Base-by-base conservation (phyloP, 2,797 vertebrate genomes). In the Galaxias olidus region DNA sequence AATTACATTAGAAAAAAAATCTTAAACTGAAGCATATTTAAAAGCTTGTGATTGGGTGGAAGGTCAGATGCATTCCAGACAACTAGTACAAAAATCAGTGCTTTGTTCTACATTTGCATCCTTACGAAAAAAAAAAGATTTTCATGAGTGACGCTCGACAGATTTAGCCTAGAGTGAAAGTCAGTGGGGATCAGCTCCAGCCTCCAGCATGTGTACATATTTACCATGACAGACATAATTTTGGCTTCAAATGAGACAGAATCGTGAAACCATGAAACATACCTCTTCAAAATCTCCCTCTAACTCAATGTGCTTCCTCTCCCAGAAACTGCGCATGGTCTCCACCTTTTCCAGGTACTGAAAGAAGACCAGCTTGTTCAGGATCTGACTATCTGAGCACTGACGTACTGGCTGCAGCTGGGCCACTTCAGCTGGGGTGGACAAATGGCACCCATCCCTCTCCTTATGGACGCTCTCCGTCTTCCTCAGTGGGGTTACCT, bases 271-370 rank as follows among this genome's bases (percentile, higher is more conserved):
- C 30, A 30, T 18, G 11, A 57, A 19, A 11, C 60, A n/a, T 68
- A 76, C 79, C 67, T 77, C 55, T 68, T 43, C 10, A 45, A 65
- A 20, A 18, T 50, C 74, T 71, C 74, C 75, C 64, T 83, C 57
- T 44, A 65, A 56, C 64, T 86, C 77, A 19, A 71, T 79, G 58
- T 80, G 47, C 77, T 88, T 90, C 82, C 84, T 85, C 78, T 93
- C 87, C 83, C 88, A 90, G 83, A 93, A 92, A 74, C 83, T 88
- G 61, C 78, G 80, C 81, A 91, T 86, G 46, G 80, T 92, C 79
- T 92, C 89, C 49, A 91, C 84, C 61, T 86, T 87, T 65, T 91
- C 90, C 83, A 90, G 53, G 47, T 85, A 87, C 54, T 85, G 87
- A 75, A 90, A 89, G 76, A 93, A 90, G 15, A 84, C 69, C 75